Evolutionary conservation across 1,140 invertebrate species (phyloP), one percentile per base, ranked within the genome.

Genomic region (Drosophila aff.): DNA sequence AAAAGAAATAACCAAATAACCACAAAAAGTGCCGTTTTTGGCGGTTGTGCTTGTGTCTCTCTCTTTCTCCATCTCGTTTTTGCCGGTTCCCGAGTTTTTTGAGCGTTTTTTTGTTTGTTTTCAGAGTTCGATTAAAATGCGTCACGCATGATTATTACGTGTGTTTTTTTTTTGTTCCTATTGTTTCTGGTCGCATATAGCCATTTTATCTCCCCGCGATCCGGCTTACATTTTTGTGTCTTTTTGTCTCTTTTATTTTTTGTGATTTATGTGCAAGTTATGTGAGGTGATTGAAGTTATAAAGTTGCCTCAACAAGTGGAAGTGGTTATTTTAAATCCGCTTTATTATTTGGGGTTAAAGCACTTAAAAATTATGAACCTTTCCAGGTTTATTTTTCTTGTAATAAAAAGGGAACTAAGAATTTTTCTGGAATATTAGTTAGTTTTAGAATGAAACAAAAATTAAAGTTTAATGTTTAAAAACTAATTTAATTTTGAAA

Each of bases 111-210:
- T 62, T 36, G 49, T 58, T 36, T 62, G 46, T 43, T 57, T 66
- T 68, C 50, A 55, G 41, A 76, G n/a, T 80, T 74, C 76, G 80
- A 76, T 86, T 89, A 53, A 81, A 78, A 87, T 87, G 83, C 83
- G 81, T 89, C 81, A 87, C 77, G 83, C 83, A 78, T 83, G 46
- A 66, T 71, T 80, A 82, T 89, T 86, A 86, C 84, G 83, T 86
- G 83, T 86, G 84, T 86, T 49, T 65, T 52, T 33, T 33, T 47
- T 40, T 77, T 43, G 50, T 57, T n/a, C 36, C 53, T 26, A 57
- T 57, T 57, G 59, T 61, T 61, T 46, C 41, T 46, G 18, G 23
- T 41, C 55, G 41, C 33, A 47, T 46, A 23, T 79, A 76, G 75
- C 47, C 49, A 76, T 76, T 72, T 75, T 72, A 73, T 73, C 52